These are phyloP conservation scores for Eulemur rufifrons DNA, from an alignment of 2,113 vertebrate species.

Conservation along the genomic window DNA sequence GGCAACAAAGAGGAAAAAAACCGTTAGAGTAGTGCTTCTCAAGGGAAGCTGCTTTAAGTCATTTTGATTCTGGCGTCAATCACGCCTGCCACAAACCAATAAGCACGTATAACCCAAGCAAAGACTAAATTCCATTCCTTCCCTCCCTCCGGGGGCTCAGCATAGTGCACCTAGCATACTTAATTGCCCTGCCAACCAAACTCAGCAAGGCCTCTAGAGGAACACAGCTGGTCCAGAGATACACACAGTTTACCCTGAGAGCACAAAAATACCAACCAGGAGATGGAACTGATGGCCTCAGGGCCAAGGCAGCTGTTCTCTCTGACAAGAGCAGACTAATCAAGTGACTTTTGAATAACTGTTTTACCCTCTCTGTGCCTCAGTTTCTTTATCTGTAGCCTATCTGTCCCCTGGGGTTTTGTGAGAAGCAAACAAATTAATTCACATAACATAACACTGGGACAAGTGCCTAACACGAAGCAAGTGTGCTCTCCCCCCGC, in stretches of 20 bases:
- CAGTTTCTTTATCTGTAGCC: constrained; percentile 24
- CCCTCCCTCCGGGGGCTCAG: background rate
- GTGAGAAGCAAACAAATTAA: constrained; percentile 5
- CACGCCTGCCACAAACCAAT: constrained; percentile 59
- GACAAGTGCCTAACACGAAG: background rate
- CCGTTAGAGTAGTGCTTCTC: constrained; percentile 32
- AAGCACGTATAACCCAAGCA: constrained; percentile 38
- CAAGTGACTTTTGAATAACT: background rate
- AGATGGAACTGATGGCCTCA: background rate
- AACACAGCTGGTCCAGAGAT: background rate
- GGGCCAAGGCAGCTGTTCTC: background rate
- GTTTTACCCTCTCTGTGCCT: background rate
- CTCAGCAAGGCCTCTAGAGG: constrained; percentile 34
- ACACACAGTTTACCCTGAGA: background rate
- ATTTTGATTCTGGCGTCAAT: constrained; percentile 63
- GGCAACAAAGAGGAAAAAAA: constrained; percentile 57
- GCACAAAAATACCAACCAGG: background rate
- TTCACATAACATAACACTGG: background rate
- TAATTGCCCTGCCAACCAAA: constrained; percentile 56
- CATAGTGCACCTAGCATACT: constrained; percentile 24
- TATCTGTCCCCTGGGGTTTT: background rate
- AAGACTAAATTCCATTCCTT: constrained; percentile 21
- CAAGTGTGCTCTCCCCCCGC: background rate
- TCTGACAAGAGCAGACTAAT: background rate
- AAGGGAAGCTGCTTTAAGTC: constrained; percentile 53